A percentile compares a stretch with the other conserved stretches of the same genome.
phyloP scores from a whole-genome alignment of 2,113 vertebrate species.

The Axis porcinus region DNA sequence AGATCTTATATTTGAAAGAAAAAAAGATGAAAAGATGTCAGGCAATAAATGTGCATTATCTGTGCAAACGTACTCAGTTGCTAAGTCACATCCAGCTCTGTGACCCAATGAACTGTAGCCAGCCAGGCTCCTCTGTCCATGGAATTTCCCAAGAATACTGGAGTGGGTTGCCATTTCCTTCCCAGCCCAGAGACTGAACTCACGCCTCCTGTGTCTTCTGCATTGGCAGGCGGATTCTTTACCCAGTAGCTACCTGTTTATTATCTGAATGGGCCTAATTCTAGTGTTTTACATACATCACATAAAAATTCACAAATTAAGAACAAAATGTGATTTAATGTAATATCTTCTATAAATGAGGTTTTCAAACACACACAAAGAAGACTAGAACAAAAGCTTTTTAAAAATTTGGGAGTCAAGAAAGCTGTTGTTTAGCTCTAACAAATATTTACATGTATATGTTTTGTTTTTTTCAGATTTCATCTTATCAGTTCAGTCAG shows the following conservation, averaged over 20 bases:
- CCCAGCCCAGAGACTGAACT: no score
- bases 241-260: no score
- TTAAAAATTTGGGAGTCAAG: background rate
- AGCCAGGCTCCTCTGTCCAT: no score
- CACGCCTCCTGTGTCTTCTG: no score
- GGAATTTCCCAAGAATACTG: no score
- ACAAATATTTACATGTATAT: background rate
- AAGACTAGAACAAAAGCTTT: background rate
- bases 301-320: background rate
- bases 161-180: no score
- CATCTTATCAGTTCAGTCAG: background rate
- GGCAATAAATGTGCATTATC: background rate
- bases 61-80: no score
- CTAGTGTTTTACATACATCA: background rate
- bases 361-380: background rate
- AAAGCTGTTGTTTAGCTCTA: background rate
- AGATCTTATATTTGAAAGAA: background rate
- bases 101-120: no score
- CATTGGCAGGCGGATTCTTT: no score
- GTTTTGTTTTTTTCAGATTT: background rate
- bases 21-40: background rate
- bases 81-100: no score
- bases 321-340: background rate
- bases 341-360: background rate
- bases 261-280: background rate